Base-by-base conservation (phyloP, 1,140 invertebrate species). In the Trigoniulus corallinus region DNA sequence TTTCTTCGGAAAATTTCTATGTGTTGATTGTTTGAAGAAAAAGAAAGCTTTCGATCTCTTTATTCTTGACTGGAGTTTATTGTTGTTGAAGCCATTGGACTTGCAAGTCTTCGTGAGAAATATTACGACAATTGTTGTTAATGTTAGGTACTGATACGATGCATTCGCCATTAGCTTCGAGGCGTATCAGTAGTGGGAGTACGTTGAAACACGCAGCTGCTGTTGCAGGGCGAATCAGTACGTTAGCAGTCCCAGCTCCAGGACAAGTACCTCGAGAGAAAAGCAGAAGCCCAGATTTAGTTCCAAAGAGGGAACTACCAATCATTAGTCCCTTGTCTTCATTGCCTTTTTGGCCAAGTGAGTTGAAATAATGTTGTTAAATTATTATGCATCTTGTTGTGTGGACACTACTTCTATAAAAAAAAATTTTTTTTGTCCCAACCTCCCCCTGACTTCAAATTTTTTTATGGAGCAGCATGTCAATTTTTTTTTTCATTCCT, bases 291-390 rank as follows among this genome's bases (percentile, higher is more conserved):
- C 57, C 43, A 50, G 61, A 61, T 12, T 72, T 77, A 48, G 72
- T 72, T 27, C 64, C 65, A 13, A 60, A 53, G 39, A 83, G 82
- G 61, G 81, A 81, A 54, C 66, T 89, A 48, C 88, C 88, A 3
- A 91, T 92, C 53, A 89, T 92, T 52, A 92, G 91, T 70, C 87
- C 88, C 0, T 62, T 91, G 21, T 85, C 89, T 3, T 74, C 78
- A 48, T 66, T 88, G 46, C 86, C 87, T 12, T 80, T 81, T 57
- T 92, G 87, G 86, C 87, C 87, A 53, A 81, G 80, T 84, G 74
- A 72, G 80, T 74, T 24, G 7, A 13, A 46, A 7, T 25, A 22
- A 42, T 42, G 12, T 10, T 42, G 10, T 42, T 42, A 42, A 42
- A n/a, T 42, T 10, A n/a, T 42, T 18, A 7, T 13, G 7, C 26